These are phyloP conservation scores for Astyanax mexicanus DNA, from an alignment of 2,797 vertebrate species.

Conservation along the genomic window DNA sequence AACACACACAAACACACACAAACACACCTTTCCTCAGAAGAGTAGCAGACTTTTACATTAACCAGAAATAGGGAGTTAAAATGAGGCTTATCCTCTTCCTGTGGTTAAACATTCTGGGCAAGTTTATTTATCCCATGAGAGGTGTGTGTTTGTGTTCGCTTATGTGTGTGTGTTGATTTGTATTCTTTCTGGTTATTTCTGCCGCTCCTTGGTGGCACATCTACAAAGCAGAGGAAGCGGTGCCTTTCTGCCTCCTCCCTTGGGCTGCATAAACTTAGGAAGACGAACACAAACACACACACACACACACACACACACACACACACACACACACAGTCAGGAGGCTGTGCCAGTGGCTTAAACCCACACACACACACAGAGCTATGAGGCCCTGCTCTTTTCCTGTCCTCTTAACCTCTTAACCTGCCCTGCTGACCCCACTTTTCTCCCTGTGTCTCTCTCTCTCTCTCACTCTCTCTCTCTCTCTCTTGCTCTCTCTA, in stretches of 20 bases:
- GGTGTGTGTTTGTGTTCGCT: constrained; percentile 59
- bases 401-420: background rate
- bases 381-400: too few species aligned
- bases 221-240: constrained; percentile 24
- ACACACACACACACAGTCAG: background rate
- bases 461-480: background rate
- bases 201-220: constrained; percentile 6
- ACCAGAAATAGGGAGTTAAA: constrained; percentile 64
- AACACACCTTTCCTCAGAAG: constrained; percentile 49
- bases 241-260: constrained; percentile 14
- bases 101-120: constrained; percentile 70
- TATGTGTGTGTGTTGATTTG: constrained; percentile 69
- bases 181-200: constrained; percentile 42
- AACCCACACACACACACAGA: background rate
- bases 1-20: background rate
- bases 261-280: background rate
- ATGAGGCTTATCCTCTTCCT: constrained; percentile 74
- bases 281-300: background rate
- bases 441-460: background rate
- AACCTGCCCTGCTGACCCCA: background rate
- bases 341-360: too few species aligned
- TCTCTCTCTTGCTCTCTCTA: background rate
- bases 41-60: constrained; percentile 58
- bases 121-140: constrained; percentile 74
- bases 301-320: background rate